Evolutionary conservation across 2,888 invertebrate genomes (phyloP), one percentile per base, ranked within the genome.

Genomic region (Ramazzottius varieornatus): DNA sequence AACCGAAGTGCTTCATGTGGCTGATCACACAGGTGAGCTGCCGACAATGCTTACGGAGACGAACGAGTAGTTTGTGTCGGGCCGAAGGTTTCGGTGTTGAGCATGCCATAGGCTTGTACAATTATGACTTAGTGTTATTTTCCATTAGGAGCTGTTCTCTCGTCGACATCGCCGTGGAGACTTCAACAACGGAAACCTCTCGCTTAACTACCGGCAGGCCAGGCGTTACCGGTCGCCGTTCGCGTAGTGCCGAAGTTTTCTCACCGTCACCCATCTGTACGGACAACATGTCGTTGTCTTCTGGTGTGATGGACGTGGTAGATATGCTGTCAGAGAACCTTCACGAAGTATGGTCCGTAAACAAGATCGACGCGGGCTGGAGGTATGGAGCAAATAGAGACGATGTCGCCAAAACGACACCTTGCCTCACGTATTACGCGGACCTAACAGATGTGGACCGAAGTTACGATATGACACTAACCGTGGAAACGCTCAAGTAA

Each of bases 341-440:
- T 8, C 54, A 54, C 54, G 54, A 54, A 29, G 54, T 54, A 8
- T 54, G 54, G 54, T 54, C 54, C 16, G 16, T n/a, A 4, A 54
- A 54, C 24, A 54, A 54, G 54, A 54, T 54, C 29, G n/a, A 54
- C n/a, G 54, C 54, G 4, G 54, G 54, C 20, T 54, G 54, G 54
- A 8, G 16, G n/a, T 54, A n/a, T 24, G 54, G n/a, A 13, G n/a
- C 4, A 24, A 4, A 54, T 4, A 8, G 54, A 8, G 54, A 54
- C 29, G 54, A 54, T 29, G 4, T 29, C 13, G 16, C 8, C 54
- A 54, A 54, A 29, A 54, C 8, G 54, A 8, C 8, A 4, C 54
- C 54, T 4, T 54, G 54, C 54, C 24, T 54, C 16, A 54, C 54
- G n/a, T 4, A 16, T 8, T 54, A n/a, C 54, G 16, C 8, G 20